Conservation (phyloP, 2,888 invertebrate species). For the Trachelus tabidus region DNA sequence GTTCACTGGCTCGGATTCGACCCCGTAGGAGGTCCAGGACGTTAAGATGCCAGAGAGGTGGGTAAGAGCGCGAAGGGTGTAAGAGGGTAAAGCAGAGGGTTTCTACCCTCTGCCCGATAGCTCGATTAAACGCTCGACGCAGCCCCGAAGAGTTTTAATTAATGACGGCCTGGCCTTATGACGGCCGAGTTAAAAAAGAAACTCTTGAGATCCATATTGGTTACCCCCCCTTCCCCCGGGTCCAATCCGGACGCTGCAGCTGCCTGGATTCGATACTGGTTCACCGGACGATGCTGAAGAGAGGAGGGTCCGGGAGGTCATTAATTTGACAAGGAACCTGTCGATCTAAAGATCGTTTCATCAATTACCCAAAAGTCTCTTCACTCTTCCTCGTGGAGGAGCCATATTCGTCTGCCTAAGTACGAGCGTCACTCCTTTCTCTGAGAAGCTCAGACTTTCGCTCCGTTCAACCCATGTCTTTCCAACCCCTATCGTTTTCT, state of each 20-base stretch:
- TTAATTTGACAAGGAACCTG: slow-evolving; percentile 37
- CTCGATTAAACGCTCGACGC: slow-evolving; percentile 12
- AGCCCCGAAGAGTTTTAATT: slow-evolving; percentile 21
- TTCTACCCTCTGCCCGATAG: slow-evolving; percentile 1
- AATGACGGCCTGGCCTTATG: slow-evolving; percentile 23
- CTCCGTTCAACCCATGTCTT: neutral
- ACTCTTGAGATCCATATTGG: slow-evolving; percentile 11
- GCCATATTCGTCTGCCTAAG: neutral
- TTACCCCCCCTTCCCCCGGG: neutral
- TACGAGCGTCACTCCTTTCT: neutral
- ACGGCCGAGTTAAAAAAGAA: slow-evolving; percentile 16
- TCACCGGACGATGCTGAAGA: neutral
- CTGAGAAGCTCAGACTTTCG: neutral
- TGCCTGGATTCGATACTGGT: neutral
- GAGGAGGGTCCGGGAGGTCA: slow-evolving; percentile 23
- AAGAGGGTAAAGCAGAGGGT: neutral
- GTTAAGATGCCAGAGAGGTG: neutral
- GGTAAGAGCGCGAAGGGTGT: neutral
- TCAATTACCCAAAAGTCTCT: slow-evolving; percentile 28
- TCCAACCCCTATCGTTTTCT: neutral
- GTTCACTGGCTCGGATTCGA: slow-evolving; percentile 32
- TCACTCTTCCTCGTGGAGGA: neutral
- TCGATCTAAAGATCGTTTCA: slow-evolving; percentile 33
- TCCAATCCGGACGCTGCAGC: neutral
- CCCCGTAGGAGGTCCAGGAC: slow-evolving; percentile 35